Evolutionary conservation across 2,797 vertebrate genomes (phyloP).

Genomic region (Phoxinus dragarum): DNA sequence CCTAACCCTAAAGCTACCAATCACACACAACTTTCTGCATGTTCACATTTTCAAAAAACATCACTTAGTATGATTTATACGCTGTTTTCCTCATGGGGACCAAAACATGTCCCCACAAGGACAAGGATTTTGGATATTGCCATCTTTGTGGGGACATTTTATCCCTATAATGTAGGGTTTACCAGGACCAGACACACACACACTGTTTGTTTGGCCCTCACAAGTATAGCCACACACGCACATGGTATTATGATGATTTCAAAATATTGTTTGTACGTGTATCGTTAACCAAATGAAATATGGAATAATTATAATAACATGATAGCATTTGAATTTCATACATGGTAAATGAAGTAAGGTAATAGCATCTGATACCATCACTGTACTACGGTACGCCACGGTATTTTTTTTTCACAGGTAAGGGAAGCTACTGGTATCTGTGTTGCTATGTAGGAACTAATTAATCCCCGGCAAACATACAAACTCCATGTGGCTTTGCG

Average conservation of each 20-base stretch:
- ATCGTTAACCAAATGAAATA: not conserved
- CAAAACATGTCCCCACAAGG: no score
- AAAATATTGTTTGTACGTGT: not conserved
- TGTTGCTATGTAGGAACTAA: constrained; percentile 6
- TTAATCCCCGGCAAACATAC: constrained; percentile 16
- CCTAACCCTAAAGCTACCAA: no score
- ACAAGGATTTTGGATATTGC: no score
- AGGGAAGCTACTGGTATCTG: not conserved
- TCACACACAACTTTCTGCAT: no score
- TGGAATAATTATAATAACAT: not conserved
- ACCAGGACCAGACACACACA: not conserved
- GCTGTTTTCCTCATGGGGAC: no score
- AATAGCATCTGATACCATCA: not conserved
- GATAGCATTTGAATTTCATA: not conserved
- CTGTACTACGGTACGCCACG: not conserved
- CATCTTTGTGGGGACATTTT: no score
- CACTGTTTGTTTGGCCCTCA: not conserved
- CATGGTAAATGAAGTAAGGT: not conserved
- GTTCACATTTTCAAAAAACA: no score
- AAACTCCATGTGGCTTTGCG: constrained; percentile 9
- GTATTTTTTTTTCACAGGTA: not conserved
- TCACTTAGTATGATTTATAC: no score
- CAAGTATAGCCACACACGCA: not conserved
- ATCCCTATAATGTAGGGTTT: not conserved
- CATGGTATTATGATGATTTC: not conserved